Conservation (phyloP, 2,797 vertebrate genomes). For the Coracias cyanogaster region DNA sequence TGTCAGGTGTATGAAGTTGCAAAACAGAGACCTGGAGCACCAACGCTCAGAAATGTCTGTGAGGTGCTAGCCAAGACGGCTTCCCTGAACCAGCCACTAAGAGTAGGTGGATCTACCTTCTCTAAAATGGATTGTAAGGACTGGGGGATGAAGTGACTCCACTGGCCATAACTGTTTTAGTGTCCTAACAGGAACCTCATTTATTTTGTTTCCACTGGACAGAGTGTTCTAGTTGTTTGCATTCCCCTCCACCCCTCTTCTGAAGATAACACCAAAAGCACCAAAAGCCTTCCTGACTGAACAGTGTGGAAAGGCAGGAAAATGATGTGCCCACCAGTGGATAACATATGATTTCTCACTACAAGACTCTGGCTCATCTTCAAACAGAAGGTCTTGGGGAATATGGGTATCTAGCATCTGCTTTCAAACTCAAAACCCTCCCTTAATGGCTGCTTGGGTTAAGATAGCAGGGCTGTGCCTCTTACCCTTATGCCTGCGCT, state of each 20-base stretch:
- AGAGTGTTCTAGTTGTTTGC: background rate
- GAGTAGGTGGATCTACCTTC: background rate
- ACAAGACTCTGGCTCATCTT: background rate
- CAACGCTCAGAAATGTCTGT: background rate
- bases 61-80: background rate
- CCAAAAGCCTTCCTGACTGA: background rate
- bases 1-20: background rate
- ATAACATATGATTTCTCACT: background rate
- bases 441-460: background rate
- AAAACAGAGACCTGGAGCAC: background rate
- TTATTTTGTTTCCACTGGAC: background rate
- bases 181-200: background rate
- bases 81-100: background rate
- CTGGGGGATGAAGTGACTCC: background rate
- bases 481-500: too few relatives aligned
- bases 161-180: background rate
- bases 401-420: background rate
- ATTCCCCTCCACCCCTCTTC: background rate
- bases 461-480: background rate
- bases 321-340: background rate
- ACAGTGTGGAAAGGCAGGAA: background rate
- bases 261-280: background rate
- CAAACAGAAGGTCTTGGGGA: background rate
- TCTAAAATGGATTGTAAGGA: background rate
- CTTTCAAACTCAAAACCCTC: background rate